Conservation (phyloP, 2,113 vertebrate genomes). For the Pycnonotus jocosus region DNA sequence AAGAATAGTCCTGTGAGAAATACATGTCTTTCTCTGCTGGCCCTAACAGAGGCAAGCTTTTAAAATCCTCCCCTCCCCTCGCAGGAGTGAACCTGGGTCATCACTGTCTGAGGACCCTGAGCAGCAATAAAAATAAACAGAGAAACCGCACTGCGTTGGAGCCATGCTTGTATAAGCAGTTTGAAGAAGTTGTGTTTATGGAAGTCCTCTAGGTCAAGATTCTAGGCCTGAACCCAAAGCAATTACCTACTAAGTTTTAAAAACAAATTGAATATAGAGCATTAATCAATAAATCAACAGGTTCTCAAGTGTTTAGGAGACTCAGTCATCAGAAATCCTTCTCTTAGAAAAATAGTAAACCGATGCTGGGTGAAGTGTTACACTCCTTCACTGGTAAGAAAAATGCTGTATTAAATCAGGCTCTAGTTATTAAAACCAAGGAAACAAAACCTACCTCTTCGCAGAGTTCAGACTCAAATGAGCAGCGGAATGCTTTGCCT, state of each 20-base stretch:
- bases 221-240: slow-evolving; percentile 54
- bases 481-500: background rate
- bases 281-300: slow-evolving; percentile 66
- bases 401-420: background rate
- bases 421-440: slow-evolving; percentile 9
- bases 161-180: slow-evolving; percentile 70
- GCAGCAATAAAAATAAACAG: slow-evolving; percentile 79
- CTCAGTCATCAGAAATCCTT: slow-evolving; percentile 37
- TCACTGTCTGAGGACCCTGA: slow-evolving; percentile 67
- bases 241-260: slow-evolving; percentile 61
- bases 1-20: slow-evolving; percentile 31
- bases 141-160: slow-evolving; percentile 74
- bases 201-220: slow-evolving; percentile 66
- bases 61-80: slow-evolving; percentile 17
- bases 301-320: slow-evolving; percentile 61
- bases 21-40: slow-evolving; percentile 39
- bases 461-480: background rate
- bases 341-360: slow-evolving; percentile 34
- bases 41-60: slow-evolving; percentile 62
- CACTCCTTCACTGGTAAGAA: background rate
- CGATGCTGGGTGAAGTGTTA: slow-evolving; percentile 30
- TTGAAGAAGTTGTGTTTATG: slow-evolving; percentile 72
- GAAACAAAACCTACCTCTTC: slow-evolving; percentile 20
- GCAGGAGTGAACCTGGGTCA: slow-evolving; percentile 63
- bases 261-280: slow-evolving; percentile 58